A percentile compares a stretch with the other conserved stretches of the same genome.
Evolutionary conservation across 2,888 invertebrate genomes (phyloP).

Genomic region (Drosophila bunnanda): DNA sequence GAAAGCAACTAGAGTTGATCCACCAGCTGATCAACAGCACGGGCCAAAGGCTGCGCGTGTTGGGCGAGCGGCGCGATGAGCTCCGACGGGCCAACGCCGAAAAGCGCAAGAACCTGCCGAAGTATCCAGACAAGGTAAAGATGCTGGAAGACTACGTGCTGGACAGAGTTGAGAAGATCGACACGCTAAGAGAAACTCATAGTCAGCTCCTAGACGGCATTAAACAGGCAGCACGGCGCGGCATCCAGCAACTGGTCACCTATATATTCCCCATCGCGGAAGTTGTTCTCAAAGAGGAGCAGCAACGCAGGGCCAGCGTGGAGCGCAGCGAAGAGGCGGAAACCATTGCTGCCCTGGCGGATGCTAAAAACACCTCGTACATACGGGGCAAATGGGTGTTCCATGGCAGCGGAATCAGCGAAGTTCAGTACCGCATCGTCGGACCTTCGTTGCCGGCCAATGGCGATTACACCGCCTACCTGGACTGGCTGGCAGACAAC

Average conservation of each 20-base stretch:
- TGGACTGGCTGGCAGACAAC: constrained; percentile 89
- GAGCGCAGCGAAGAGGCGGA: constrained; percentile 79
- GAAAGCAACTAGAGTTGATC: constrained; percentile 86
- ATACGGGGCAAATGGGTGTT: constrained; percentile 91
- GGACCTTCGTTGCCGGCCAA: constrained; percentile 93
- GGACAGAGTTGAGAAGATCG: constrained; percentile 86
- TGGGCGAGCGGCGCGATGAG: constrained; percentile 85
- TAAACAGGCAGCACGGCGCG: constrained; percentile 86
- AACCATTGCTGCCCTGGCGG: constrained; percentile 87
- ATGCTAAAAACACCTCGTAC: constrained; percentile 91
- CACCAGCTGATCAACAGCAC: constrained; percentile 85
- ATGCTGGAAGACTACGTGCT: constrained; percentile 87
- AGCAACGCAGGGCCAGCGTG: constrained; percentile 57
- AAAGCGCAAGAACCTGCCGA: constrained; percentile 86
- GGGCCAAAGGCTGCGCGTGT: constrained; percentile 69
- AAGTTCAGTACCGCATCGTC: constrained; percentile 91
- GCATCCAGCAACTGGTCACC: constrained; percentile 88
- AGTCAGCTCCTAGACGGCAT: constrained; percentile 86
- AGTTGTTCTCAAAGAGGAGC: constrained; percentile 82
- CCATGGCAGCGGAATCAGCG: constrained; percentile 87
- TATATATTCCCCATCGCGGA: constrained; percentile 89
- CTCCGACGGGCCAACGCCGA: constrained; percentile 83
- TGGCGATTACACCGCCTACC: constrained; percentile 92
- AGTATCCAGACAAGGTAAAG: constrained; percentile 88
- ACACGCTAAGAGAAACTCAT: constrained; percentile 85